phyloP scores from a whole-genome alignment of 2,888 invertebrate species.

The Eristalinus aeneus region DNA sequence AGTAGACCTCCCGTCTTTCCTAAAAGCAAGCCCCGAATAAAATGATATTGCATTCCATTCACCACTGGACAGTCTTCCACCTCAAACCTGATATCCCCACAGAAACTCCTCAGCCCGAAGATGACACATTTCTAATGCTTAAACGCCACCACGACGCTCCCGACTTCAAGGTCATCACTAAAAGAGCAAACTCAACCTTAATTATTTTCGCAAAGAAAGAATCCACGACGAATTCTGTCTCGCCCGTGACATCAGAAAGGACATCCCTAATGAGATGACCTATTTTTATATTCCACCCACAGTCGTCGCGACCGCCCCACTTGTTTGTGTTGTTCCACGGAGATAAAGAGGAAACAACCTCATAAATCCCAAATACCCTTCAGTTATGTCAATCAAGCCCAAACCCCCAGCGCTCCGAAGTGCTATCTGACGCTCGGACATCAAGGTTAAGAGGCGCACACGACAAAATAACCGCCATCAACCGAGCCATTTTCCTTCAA shows the following conservation, averaged over 20 bases:
- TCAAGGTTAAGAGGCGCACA: slow-evolving; percentile 28
- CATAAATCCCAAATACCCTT: slow-evolving; percentile 24
- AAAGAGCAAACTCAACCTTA: neutral
- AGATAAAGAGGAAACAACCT: neutral
- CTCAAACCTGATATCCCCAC: no score
- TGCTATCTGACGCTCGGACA: slow-evolving; percentile 17
- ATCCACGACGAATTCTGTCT: neutral
- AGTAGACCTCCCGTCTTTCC: no score
- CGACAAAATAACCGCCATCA: slow-evolving; percentile 16
- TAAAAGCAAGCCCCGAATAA: no score
- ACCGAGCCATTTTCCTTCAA: slow-evolving; percentile 3
- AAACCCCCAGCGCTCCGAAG: neutral
- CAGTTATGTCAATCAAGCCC: slow-evolving; percentile 15
- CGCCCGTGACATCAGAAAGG: neutral
- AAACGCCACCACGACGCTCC: neutral
- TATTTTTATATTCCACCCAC: neutral
- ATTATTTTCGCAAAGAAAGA: neutral
- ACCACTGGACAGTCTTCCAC: no score
- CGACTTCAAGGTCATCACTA: neutral
- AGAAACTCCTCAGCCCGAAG: no score
- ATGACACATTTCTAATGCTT: no score
- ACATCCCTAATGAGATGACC: neutral
- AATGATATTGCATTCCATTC: no score
- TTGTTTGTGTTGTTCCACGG: neutral
- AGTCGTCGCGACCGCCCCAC: neutral